Evolutionary conservation across 1,140 invertebrate genomes (phyloP).

Genomic region (Eurosta solidaginis): DNA sequence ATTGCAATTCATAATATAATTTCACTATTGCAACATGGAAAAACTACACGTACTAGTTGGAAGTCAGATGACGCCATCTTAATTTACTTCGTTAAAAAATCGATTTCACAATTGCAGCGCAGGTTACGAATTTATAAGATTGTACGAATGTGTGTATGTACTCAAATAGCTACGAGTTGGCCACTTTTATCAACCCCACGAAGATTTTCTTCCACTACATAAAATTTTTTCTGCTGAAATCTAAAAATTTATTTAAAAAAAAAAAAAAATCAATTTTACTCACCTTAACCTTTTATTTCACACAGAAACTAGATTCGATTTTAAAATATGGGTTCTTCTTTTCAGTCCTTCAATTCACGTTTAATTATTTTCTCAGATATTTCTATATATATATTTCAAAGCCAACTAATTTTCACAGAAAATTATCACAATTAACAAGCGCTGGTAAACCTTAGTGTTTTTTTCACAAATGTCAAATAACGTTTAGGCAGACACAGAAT

Average conservation of each 20-base stretch:
- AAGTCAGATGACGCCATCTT: conserved; percentile 7
- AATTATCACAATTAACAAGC: conserved; percentile 1
- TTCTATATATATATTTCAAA: conserved; percentile 5
- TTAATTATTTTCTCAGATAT: background rate
- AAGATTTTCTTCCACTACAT: no score
- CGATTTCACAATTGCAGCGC: background rate
- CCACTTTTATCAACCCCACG: no score
- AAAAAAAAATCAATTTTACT: background rate
- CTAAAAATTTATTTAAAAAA: background rate
- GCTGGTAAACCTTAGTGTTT: conserved; percentile 20
- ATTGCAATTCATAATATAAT: no score
- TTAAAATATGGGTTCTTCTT: background rate
- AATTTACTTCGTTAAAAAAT: background rate
- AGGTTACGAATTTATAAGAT: no score
- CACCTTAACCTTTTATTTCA: conserved; percentile 18
- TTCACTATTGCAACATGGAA: no score
- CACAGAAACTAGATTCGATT: background rate
- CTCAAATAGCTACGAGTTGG: no score
- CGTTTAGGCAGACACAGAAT: background rate
- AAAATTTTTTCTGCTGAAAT: no score
- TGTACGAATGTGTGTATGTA: no score
- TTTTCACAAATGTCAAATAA: background rate
- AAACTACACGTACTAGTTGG: background rate
- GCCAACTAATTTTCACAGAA: conserved; percentile 7
- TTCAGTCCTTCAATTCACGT: background rate